phyloP scores from a whole-genome alignment of 2,888 invertebrate genomes.

The Polyommatus icarus region DNA sequence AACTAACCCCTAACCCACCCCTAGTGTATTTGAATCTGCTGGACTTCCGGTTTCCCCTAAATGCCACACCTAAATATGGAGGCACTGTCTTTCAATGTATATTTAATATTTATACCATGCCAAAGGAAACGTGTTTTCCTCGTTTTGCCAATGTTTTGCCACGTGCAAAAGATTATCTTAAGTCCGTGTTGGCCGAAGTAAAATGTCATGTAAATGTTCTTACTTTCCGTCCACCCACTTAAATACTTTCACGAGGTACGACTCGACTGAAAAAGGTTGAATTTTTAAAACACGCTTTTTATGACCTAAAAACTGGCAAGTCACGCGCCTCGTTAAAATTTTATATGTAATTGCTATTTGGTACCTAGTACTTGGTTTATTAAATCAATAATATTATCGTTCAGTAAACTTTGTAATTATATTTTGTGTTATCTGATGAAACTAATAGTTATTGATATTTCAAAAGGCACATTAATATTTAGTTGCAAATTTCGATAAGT shows the following conservation, averaged over 20 bases:
- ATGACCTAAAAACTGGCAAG: not conserved
- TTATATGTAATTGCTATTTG: not conserved
- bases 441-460: not conserved
- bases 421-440: not conserved
- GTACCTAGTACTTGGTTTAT: not conserved
- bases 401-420: not conserved
- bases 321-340: not conserved
- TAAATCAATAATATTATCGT: not conserved
- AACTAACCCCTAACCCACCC: too few species aligned
- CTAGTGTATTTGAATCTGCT: too few species aligned
- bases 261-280: not conserved
- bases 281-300: conserved; percentile 9
- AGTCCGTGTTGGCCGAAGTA: not conserved
- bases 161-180: not conserved
- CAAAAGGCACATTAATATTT: not conserved
- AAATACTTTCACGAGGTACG: conserved; percentile 1
- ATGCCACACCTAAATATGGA: too few species aligned
- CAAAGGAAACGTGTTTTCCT: not conserved
- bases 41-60: too few species aligned
- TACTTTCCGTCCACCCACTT: conserved; percentile 9
- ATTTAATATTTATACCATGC: too few species aligned
- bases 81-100: too few species aligned
- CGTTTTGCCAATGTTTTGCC: not conserved
- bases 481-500: not conserved
- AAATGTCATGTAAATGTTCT: not conserved